Evolutionary conservation across 2,888 invertebrate species (phyloP).

Genomic region (Drosophila tanythrix): DNA sequence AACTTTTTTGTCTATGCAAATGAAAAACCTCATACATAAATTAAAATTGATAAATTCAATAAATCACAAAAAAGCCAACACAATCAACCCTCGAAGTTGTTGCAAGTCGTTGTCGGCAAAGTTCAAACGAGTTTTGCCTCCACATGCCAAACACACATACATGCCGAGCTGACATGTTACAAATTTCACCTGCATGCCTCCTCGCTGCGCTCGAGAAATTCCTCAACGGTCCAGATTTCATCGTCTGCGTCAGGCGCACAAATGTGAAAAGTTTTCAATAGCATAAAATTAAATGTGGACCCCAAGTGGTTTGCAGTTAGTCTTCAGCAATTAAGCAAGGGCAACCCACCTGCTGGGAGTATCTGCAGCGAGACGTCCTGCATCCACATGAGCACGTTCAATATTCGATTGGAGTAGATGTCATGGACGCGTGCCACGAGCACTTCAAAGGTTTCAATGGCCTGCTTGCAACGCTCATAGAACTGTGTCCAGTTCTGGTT

Average conservation of each 20-base stretch:
- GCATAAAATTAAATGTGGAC: slow-evolving; percentile 47
- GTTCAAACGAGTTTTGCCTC: slow-evolving; percentile 64
- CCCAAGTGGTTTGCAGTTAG: slow-evolving; percentile 13
- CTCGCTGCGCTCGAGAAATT: slow-evolving; percentile 93
- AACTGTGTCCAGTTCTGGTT: slow-evolving; percentile 92
- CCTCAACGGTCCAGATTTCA: slow-evolving; percentile 94
- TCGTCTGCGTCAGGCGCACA: slow-evolving; percentile 86
- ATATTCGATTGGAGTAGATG: slow-evolving; percentile 95
- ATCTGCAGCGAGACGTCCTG: slow-evolving; percentile 92
- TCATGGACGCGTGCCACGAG: slow-evolving; percentile 93
- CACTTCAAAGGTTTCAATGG: slow-evolving; percentile 92
- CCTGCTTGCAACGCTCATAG: slow-evolving; percentile 90
- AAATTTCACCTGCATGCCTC: slow-evolving; percentile 88
- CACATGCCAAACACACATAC: slow-evolving; percentile 48
- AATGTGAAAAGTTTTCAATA: slow-evolving; percentile 71
- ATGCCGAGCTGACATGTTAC: slow-evolving; percentile 39
- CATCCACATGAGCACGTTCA: slow-evolving; percentile 95
- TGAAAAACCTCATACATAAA: slow-evolving; percentile 54
- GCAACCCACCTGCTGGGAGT: slow-evolving; percentile 87
- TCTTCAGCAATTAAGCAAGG: slow-evolving; percentile 39
- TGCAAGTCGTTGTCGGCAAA: slow-evolving; percentile 25
- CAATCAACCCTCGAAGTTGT: slow-evolving; percentile 24
- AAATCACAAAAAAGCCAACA: slow-evolving; percentile 59
- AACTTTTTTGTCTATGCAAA: slow-evolving; percentile 43
- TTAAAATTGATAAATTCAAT: slow-evolving; percentile 66